phyloP scores from a whole-genome alignment of 2,888 invertebrate genomes.

The Nasonia oneida region DNA sequence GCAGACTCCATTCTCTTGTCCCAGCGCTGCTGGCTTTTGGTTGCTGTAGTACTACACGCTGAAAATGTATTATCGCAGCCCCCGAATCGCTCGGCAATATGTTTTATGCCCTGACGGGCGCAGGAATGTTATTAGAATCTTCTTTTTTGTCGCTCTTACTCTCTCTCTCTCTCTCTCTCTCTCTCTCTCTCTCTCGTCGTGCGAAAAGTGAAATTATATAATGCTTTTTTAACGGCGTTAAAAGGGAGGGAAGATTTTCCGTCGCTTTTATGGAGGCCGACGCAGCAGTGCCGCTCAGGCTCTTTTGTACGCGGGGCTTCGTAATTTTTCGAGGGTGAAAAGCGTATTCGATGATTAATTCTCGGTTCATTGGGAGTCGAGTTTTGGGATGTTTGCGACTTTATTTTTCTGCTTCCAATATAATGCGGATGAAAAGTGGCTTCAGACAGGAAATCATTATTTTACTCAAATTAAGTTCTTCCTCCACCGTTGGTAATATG shows the following conservation, averaged over 20 bases:
- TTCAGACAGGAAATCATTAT: not conserved
- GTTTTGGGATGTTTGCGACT: not conserved
- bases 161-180: not conserved
- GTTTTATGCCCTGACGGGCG: conserved; percentile 16
- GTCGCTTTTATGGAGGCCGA: not conserved
- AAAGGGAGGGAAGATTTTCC: conserved; percentile 27
- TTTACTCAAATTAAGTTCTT: not conserved
- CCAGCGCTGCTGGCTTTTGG: not conserved
- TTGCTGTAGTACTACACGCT: not conserved
- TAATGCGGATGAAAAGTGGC: too few species aligned
- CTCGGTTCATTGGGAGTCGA: not conserved
- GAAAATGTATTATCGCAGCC: not conserved
- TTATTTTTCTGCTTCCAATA: not conserved
- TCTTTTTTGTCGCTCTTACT: not conserved
- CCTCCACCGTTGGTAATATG: not conserved
- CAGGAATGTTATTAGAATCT: conserved; percentile 18
- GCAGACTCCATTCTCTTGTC: conserved; percentile 6
- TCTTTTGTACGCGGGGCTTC: not conserved
- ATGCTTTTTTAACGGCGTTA: not conserved
- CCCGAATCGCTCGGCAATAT: conserved; percentile 13
- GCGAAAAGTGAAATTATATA: conserved; percentile 23
- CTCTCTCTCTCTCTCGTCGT: too few species aligned
- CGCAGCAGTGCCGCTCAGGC: not conserved
- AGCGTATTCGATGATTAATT: not conserved
- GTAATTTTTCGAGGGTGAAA: conserved; percentile 4